Percentiles rank a stretch among this genome's conserved stretches.
phyloP scores from a whole-genome alignment of 1,140 invertebrate species.

The Coptotermes formosanus region DNA sequence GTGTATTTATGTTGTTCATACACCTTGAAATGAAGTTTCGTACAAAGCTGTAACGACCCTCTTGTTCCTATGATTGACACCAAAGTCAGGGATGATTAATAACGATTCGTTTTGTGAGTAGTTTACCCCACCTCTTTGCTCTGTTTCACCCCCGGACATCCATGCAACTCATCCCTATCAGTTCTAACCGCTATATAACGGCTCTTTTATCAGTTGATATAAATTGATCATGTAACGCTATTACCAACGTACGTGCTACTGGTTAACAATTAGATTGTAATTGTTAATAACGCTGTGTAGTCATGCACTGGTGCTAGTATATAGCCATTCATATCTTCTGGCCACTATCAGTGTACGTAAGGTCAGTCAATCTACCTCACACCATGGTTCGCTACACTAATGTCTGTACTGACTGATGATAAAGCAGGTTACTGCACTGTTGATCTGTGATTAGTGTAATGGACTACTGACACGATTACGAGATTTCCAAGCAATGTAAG shows the following conservation, averaged over 20 bases:
- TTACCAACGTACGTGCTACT: not conserved
- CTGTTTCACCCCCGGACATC: not conserved
- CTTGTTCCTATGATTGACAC: not conserved
- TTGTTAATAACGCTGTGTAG: constrained; percentile 15
- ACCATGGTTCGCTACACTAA: not conserved
- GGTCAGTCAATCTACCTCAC: not conserved
- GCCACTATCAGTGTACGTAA: not conserved
- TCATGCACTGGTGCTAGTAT: not conserved
- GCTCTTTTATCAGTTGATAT: constrained; percentile 2
- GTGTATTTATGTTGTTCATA: not conserved
- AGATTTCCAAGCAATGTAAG: too few relatives aligned
- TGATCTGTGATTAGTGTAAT: not conserved
- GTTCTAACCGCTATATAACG: not conserved
- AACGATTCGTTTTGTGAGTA: not conserved
- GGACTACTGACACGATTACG: too few relatives aligned
- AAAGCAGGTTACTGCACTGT: not conserved
- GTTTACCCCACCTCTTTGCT: constrained; percentile 10
- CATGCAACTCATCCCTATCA: constrained; percentile 4
- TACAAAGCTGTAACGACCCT: not conserved
- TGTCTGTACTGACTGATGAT: not conserved
- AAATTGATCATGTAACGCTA: not conserved
- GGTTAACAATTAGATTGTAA: constrained; percentile 15
- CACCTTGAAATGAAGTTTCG: not conserved
- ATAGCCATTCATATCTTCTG: constrained; percentile 7
- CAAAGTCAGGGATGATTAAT: not conserved